phyloP scores from a whole-genome alignment of 2,113 vertebrate genomes.

The Grammomys dolichurus region DNA sequence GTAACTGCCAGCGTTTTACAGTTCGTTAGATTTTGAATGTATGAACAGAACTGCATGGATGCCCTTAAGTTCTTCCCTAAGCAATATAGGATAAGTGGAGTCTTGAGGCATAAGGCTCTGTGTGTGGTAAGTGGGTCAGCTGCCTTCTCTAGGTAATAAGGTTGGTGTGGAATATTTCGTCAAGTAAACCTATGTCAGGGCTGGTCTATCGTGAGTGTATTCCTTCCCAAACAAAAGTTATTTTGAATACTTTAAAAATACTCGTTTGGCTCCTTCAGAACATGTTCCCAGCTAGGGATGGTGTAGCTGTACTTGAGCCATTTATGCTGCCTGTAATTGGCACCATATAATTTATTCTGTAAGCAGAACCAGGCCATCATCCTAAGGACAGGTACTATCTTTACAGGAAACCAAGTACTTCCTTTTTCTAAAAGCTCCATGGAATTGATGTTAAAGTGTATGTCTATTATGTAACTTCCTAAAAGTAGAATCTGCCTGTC shows the following conservation, averaged over 20 bases:
- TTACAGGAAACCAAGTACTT: constrained; percentile 52
- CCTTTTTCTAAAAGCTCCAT: constrained; percentile 42
- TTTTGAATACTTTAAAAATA: constrained; percentile 58
- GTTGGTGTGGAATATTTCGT: constrained; percentile 30
- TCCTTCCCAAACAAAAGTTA: neutral
- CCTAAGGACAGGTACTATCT: constrained; percentile 7
- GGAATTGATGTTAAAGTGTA: constrained; percentile 23
- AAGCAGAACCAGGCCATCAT: constrained; percentile 38
- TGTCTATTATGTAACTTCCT: constrained; percentile 41
- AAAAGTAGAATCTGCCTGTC: constrained; percentile 32
- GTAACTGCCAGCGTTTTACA: neutral
- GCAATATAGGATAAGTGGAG: neutral
- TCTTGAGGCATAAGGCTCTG: neutral
- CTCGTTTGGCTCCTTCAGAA: constrained; percentile 19
- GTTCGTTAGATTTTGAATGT: neutral
- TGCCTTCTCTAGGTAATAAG: neutral
- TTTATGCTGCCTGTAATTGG: neutral
- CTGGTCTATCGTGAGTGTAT: neutral
- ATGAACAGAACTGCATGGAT: neutral
- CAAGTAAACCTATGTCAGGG: neutral
- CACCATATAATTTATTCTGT: constrained; percentile 20
- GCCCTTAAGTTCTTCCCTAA: neutral
- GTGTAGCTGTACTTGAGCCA: neutral
- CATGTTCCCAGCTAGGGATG: neutral
- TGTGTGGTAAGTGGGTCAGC: neutral